Conservation (phyloP, 2,888 invertebrate species). For the Patella depressa region DNA sequence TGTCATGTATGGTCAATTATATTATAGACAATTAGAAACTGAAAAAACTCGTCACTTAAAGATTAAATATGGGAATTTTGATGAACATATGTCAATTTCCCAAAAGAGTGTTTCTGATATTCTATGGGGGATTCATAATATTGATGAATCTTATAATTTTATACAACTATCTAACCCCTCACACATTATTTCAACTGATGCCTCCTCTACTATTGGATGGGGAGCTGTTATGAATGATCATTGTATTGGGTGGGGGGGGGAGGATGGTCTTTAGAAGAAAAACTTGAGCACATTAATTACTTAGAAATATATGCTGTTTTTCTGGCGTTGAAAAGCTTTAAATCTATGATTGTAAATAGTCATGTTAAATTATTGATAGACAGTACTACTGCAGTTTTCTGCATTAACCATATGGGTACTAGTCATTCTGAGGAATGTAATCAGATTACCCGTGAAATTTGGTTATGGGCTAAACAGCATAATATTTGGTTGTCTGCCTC, state of each 20-base stretch:
- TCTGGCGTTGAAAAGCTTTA: slow-evolving; percentile 9
- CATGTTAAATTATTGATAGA: slow-evolving; percentile 19
- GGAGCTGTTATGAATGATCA: slow-evolving; percentile 7
- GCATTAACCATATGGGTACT: slow-evolving; percentile 23
- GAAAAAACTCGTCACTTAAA: slow-evolving; percentile 19
- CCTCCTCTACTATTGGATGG: slow-evolving; percentile 14
- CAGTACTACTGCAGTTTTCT: slow-evolving; percentile 22
- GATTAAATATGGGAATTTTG: slow-evolving; percentile 24
- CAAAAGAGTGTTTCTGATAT: slow-evolving; percentile 11
- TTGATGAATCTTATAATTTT: background rate
- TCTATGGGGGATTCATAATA: slow-evolving; percentile 27
- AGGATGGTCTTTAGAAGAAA: background rate
- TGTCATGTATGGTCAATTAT: slow-evolving; percentile 17
- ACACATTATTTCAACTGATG: slow-evolving; percentile 8
- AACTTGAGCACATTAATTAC: slow-evolving; percentile 13
- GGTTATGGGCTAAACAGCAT: slow-evolving; percentile 13
- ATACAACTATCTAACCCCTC: slow-evolving; percentile 1
- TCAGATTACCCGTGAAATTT: slow-evolving; percentile 16
- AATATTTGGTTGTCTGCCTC: slow-evolving; percentile 24
- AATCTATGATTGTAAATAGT: background rate
- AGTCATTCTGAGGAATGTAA: slow-evolving; percentile 18
- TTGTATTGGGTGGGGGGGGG: background rate
- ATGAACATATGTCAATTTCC: slow-evolving; percentile 10
- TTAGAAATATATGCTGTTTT: slow-evolving; percentile 15
- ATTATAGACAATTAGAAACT: slow-evolving; percentile 19